Base-by-base conservation (phyloP, 2,888 invertebrate species). In the Ceramica pisi region DNA sequence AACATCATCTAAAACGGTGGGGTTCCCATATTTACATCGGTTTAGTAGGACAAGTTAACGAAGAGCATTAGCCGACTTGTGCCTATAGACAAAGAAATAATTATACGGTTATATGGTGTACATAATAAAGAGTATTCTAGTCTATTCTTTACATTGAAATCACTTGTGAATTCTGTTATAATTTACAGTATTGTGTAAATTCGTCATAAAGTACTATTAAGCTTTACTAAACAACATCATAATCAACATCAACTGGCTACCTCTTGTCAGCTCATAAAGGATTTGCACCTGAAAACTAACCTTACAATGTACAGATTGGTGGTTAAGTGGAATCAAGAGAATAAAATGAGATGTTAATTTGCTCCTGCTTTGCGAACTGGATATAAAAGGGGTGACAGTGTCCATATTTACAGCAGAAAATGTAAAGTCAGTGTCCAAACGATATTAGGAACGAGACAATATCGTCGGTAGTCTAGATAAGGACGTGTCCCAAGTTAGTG, bases 1-100 rank as follows among this genome's bases (percentile, higher is more conserved):
- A 75, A 85, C 71, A 78, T 77, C 75, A 80, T 83, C 75, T 71
- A 57, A 77, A 72, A 60, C 85, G 19, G 64, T 82, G 83, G 83
- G 85, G 83, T 80, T 72, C 55, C 85, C 72, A 83, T 69, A 48
- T 75, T 80, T 75, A 75, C 64, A 71, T 60, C 41, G 21, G 59
- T 55, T 84, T 65, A 63, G 56, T 63, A 61, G 69, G 73, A 83
- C 55, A 72, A 64, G 23, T 38, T 46, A 78, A 72, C 26, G 4
- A 19, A 71, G 19, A 71, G 26, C 21, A 38, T 61, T 78, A 55
- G 26, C 10, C 60, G 31, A 56, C 55, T 23, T 23, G 44, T 50
- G 16, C 21, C 7, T 12, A 55, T 44, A 19, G 23, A 61, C 51
- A 61, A 72, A 62, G 64, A 70, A 69, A 56, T 71, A 31, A 74